Evolutionary conservation across 2,888 invertebrate species (phyloP).

Genomic region (Strigamia crassipes): DNA sequence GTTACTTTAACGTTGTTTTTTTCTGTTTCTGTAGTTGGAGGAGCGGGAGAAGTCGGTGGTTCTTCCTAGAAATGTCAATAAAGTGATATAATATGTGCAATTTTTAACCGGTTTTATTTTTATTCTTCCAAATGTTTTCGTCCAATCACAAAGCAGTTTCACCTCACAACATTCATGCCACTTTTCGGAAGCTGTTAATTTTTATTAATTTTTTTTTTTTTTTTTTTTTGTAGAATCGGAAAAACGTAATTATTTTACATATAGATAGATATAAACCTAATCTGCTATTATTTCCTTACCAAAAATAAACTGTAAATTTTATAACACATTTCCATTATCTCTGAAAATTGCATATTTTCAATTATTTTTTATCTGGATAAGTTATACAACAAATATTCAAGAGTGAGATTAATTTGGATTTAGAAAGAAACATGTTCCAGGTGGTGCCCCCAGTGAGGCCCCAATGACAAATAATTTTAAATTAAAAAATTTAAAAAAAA

Average conservation of each 20-base stretch:
- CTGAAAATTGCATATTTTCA: constrained; percentile 21
- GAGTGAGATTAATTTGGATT: neutral
- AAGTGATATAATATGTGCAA: neutral
- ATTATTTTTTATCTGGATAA: neutral
- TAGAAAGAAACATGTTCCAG: no score
- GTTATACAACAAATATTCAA: neutral
- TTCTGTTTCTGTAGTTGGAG: neutral
- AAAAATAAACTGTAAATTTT: constrained; percentile 26
- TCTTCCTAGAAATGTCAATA: neutral
- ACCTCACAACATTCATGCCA: neutral
- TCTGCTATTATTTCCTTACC: constrained; percentile 11
- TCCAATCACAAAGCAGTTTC: constrained; percentile 11
- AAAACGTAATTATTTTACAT: constrained; percentile 6
- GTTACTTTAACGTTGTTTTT: no score
- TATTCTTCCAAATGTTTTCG: neutral
- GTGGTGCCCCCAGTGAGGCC: no score
- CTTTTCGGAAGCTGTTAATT: neutral
- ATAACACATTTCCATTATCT: constrained; percentile 20
- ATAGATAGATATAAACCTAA: constrained; percentile 10
- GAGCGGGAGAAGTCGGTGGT: neutral
- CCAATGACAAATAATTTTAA: no score
- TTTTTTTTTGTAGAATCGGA: neutral
- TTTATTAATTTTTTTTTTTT: neutral
- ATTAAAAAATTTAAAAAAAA: neutral
- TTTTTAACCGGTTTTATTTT: neutral